Base-by-base conservation (phyloP, 1,140 invertebrate species). In the Leptonema lineaticorne region DNA sequence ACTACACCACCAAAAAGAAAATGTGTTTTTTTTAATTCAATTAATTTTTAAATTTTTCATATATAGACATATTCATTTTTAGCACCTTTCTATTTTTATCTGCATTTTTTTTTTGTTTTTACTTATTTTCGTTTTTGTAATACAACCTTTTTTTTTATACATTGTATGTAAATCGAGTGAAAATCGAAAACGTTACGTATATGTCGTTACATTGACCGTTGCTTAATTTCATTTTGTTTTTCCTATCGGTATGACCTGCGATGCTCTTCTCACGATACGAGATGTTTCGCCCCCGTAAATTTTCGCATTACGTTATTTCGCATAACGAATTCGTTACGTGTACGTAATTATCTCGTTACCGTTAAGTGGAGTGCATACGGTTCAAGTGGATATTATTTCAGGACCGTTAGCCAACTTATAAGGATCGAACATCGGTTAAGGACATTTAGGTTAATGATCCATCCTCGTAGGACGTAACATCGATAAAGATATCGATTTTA, bases 131-230 rank as follows among this genome's bases (percentile, higher is more conserved):
- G 20, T 11, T 53, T 53, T 53, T 24, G 50, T 14, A 53, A 45
- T 16, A 45, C 37, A n/a, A n/a, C n/a, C n/a, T n/a, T 41, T 14
- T 14, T 41, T 11, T 41, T 1, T 14, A 41, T 11, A 14, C 50
- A 53, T 53, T 53, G 50, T 53, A 22, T 53, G 50, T 11, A 26
- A 53, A 53, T 53, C 22, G 50, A 53, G 50, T 53, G 50, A 53
- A 53, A 53, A 53, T 53, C 50, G 20, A 53, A 2, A 11, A 41
- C 37, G 16, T 41, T 41, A 14, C 37, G 9, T 14, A 33, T 5
- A 33, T 11, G 30, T 33, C 11, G 5, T 33, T n/a, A n/a, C n/a
- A n/a, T n/a, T n/a, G n/a, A n/a, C n/a, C 30, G 30, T 33, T 11
- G 37, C 11, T 11, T 14, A 11, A 11, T 41, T 41, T 41, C 50